Evolutionary conservation across 2,113 vertebrate species (phyloP).

Genomic region (Thamnophis sirtalis): DNA sequence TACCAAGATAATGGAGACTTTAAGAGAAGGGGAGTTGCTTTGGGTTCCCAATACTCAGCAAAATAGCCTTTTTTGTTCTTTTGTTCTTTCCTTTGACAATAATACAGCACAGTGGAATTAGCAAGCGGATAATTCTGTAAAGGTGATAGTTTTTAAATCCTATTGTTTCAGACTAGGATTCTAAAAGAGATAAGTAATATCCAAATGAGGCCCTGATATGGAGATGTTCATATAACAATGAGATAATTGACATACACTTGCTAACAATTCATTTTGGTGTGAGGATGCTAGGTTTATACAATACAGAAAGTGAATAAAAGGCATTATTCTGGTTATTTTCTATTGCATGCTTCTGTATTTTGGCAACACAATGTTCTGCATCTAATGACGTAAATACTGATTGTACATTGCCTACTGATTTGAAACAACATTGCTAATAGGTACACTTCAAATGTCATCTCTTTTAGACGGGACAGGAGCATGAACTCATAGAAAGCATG

Average conservation of each 20-base stretch:
- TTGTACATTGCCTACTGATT: background rate
- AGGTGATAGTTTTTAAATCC: background rate
- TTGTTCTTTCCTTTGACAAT: background rate
- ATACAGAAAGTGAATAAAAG: background rate
- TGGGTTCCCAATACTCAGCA: background rate
- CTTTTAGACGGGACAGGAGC: slow-evolving; percentile 92
- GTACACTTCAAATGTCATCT: background rate
- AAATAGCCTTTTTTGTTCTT: background rate
- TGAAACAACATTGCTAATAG: background rate
- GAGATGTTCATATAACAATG: background rate
- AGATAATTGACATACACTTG: background rate
- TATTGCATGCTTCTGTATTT: background rate
- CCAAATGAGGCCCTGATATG: background rate
- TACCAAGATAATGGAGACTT: background rate
- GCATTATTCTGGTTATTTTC: background rate
- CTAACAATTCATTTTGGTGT: background rate
- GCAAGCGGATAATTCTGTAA: background rate
- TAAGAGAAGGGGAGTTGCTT: background rate
- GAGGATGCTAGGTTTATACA: background rate
- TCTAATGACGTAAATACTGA: background rate
- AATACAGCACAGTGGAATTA: background rate
- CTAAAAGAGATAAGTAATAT: background rate
- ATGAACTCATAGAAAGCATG: slow-evolving; percentile 98
- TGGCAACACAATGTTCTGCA: background rate
- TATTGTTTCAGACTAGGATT: background rate